phyloP scores from a whole-genome alignment of 2,113 vertebrate genomes.

The Cisticola juncidis region DNA sequence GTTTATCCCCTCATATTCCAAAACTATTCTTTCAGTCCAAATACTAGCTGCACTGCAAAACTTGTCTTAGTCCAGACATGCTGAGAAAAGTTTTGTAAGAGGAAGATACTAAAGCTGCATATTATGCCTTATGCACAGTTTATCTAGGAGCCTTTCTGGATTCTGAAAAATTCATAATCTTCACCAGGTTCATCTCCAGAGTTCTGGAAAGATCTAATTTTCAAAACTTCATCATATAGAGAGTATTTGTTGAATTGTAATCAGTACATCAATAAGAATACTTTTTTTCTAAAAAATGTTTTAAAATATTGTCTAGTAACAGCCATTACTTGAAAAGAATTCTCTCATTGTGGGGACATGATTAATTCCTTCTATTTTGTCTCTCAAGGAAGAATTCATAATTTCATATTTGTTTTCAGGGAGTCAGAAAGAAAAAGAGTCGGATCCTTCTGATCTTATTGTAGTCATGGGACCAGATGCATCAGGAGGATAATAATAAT shows the following conservation, averaged over 20 bases:
- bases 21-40: background rate
- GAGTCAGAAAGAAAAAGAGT: background rate
- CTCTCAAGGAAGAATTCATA: background rate
- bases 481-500: background rate
- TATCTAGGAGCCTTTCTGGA: background rate
- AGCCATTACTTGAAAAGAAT: background rate
- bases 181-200: background rate
- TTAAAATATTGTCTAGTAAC: background rate
- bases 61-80: background rate
- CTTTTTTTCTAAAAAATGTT: background rate
- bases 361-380: background rate
- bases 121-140: accelerated
- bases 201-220: background rate
- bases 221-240: background rate
- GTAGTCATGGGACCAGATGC: background rate
- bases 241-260: background rate
- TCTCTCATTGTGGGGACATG: background rate
- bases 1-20: background rate
- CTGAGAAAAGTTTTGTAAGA: background rate
- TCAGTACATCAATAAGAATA: background rate
- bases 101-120: background rate
- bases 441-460: background rate
- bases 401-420: background rate
- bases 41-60: background rate
- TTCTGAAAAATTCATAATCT: background rate